A percentile compares a stretch with the other conserved stretches of the same genome.
phyloP scores from a whole-genome alignment of 2,888 invertebrate species.

The Scaptomyza caliginosa region DNA sequence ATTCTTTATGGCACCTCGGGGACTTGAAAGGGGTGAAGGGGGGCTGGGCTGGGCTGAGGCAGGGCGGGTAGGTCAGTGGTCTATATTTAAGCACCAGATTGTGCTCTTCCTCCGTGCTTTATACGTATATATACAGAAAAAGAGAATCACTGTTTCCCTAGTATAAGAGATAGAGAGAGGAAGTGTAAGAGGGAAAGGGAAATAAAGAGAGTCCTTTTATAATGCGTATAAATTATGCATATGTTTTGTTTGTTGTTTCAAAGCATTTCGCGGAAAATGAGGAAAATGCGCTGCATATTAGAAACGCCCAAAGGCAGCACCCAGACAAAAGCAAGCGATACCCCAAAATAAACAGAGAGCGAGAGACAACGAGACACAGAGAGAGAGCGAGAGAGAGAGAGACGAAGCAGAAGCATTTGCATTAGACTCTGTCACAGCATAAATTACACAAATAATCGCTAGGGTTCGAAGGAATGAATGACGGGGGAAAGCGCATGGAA shows the following conservation, averaged over 20 bases:
- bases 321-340: not conserved
- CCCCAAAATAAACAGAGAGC: not conserved
- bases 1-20: constrained; percentile 70
- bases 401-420: constrained; percentile 15
- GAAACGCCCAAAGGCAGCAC: constrained; percentile 7
- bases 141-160: constrained; percentile 5
- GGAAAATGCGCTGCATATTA: constrained; percentile 46
- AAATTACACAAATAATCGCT: constrained; percentile 36
- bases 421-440: constrained; percentile 30
- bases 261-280: constrained; percentile 55
- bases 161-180: not conserved
- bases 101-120: not conserved
- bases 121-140: not conserved
- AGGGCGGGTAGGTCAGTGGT: not conserved
- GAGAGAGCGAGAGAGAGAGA: not conserved
- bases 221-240: constrained; percentile 60
- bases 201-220: constrained; percentile 27
- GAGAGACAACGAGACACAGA: no score
- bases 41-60: not conserved
- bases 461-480: not conserved
- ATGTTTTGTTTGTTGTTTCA: constrained; percentile 59
- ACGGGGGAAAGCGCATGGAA: not conserved
- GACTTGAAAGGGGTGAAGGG: constrained; percentile 13
- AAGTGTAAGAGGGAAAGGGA: not conserved
- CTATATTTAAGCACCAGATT: constrained; percentile 49